These are phyloP conservation scores for Muntiacus muntjak DNA, from an alignment of 2,113 vertebrate genomes.

Conservation along the genomic window DNA sequence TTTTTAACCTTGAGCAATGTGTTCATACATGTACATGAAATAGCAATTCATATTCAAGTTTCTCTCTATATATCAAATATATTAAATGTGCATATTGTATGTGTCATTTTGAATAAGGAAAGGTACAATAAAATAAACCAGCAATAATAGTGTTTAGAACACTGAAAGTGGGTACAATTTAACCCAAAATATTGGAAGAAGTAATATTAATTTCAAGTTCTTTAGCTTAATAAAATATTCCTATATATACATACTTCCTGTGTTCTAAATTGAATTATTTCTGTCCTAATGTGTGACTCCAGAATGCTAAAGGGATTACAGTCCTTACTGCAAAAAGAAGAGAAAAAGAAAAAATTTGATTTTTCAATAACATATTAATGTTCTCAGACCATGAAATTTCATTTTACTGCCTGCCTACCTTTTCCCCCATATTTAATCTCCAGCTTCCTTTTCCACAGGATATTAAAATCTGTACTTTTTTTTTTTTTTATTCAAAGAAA, in stretches of 20 bases:
- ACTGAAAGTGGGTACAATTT: not conserved
- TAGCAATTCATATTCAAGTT: not conserved
- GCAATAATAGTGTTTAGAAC: not conserved
- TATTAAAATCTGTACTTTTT: not conserved
- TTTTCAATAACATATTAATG: not conserved
- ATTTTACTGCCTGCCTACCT: not conserved
- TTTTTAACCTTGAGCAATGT: not conserved
- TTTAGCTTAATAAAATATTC: not conserved
- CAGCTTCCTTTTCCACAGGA: not conserved
- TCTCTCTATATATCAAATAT: not conserved
- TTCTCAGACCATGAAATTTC: not conserved
- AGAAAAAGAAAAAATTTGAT: not conserved
- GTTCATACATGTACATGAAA: not conserved
- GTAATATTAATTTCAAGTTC: not conserved
- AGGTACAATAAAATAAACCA: not conserved
- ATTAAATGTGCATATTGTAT: not conserved
- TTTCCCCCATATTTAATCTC: not conserved
- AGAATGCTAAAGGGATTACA: not conserved
- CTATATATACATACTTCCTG: not conserved
- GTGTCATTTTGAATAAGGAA: not conserved
- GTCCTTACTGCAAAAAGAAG: not conserved
- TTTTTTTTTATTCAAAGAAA: not conserved
- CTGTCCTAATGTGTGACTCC: not conserved
- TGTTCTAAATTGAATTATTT: not conserved
- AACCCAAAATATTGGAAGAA: not conserved